Conservation (phyloP, 2,888 invertebrate species). For the Ophion ellenae region DNA sequence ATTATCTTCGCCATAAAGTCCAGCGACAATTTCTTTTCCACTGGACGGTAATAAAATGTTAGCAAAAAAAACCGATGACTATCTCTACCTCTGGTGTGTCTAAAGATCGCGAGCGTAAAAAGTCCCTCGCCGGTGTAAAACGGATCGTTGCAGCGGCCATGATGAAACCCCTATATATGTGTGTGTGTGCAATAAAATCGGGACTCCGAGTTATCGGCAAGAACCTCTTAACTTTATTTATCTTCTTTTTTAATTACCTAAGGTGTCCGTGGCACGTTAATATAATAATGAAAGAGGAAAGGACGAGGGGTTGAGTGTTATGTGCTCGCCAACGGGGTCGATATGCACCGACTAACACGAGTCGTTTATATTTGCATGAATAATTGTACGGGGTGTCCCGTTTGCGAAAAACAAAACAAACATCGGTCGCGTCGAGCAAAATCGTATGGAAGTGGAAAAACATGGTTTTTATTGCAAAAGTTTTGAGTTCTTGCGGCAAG, state of each 20-base stretch:
- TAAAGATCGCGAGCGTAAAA: not conserved
- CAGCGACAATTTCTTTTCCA: not conserved
- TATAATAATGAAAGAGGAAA: not conserved
- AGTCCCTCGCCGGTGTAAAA: not conserved
- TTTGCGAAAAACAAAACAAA: not conserved
- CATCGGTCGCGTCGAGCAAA: not conserved
- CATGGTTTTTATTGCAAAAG: not conserved
- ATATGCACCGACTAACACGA: not conserved
- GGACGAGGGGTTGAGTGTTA: not conserved
- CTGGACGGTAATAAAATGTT: not conserved
- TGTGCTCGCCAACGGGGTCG: not conserved
- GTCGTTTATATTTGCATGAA: not conserved
- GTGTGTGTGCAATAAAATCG: slow-evolving; percentile 3
- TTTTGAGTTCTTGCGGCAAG: no score
- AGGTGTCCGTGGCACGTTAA: not conserved
- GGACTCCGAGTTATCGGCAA: not conserved
- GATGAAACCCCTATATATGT: not conserved
- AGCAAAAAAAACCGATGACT: not conserved
- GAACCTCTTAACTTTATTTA: not conserved
- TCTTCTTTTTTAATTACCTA: not conserved
- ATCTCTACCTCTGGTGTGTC: no score
- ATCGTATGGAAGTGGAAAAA: not conserved
- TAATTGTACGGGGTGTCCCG: not conserved
- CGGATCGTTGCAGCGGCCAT: not conserved
- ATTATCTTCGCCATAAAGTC: not conserved